Percentiles rank a stretch among this genome's conserved stretches.
phyloP scores from a whole-genome alignment of 1,140 invertebrate genomes.

The Dinoponera quadriceps region DNA sequence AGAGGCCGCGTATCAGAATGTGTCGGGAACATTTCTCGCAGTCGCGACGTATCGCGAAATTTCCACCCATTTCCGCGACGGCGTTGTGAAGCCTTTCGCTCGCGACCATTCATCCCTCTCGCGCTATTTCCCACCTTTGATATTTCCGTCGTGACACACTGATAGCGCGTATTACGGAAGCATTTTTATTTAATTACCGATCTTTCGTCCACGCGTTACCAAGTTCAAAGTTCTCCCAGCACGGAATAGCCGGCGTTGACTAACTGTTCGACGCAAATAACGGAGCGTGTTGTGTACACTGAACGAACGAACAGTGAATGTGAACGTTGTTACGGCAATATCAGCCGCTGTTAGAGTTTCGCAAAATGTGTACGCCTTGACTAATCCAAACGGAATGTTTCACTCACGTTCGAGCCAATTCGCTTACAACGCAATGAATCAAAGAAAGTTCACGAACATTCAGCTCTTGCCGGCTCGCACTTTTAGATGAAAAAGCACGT shows the following conservation, averaged over 20 bases:
- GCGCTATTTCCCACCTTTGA: not conserved
- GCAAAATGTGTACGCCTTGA: too few relatives aligned
- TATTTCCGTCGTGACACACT: constrained; percentile 17
- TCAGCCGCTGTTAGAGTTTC: too few relatives aligned
- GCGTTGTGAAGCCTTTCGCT: not conserved
- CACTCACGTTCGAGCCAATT: too few relatives aligned
- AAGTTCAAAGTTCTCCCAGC: not conserved
- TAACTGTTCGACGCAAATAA: not conserved
- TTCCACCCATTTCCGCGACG: constrained; percentile 15
- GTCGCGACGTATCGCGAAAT: constrained; percentile 46
- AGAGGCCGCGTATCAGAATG: constrained; percentile 16
- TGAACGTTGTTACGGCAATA: too few relatives aligned
- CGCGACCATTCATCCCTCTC: not conserved
- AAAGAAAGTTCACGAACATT: too few relatives aligned
- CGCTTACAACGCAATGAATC: too few relatives aligned
- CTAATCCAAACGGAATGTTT: too few relatives aligned
- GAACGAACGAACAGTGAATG: too few relatives aligned
- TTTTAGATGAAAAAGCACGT: too few relatives aligned
- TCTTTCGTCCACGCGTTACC: not conserved
- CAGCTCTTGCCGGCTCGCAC: too few relatives aligned
- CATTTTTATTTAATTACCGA: constrained; percentile 39
- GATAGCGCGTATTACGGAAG: constrained; percentile 11
- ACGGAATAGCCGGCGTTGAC: not conserved
- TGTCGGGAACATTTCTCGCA: constrained; percentile 30
- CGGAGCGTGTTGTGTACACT: not conserved